Base-by-base conservation (phyloP, 2,888 invertebrate species). In the Barypeithes pellucidus region DNA sequence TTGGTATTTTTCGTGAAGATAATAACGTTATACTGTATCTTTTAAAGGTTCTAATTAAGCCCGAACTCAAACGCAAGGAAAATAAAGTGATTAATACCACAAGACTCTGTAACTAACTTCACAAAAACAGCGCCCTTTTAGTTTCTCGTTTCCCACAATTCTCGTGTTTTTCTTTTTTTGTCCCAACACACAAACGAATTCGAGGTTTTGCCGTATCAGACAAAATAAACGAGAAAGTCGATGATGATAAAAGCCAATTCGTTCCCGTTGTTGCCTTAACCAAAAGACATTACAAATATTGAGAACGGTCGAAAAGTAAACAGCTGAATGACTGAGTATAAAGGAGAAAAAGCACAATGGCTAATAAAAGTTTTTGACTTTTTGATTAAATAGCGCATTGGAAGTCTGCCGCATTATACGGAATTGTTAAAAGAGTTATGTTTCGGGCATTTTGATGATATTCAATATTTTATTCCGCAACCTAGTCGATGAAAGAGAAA, bases 241-340 rank as follows among this genome's bases (percentile, higher is more conserved):
- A 50, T 61, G 67, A 68, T 54, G 33, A 47, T 52, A 47, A 66
- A 75, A 71, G 61, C 71, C 67, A 59, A 71, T 72, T 67, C 67
- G 65, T 72, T 72, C 36, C 62, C 57, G 67, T 67, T 65, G 62
- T 63, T 75, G 67, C 60, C 62, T 70, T 65, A 50, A 70, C 70
- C 47, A 72, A 71, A 57, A 62, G 63, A 63, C 68, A 71, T 75
- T 72, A 68, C 65, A 67, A 75, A 72, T 75, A 75, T 75, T 72
- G 59, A 61, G 67, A 75, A 67, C 61, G 60, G 54, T 62, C 61
- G 43, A 67, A 47, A 69, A 71, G 50, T 60, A 65, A 70, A 71
- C 63, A 71, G 59, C 47, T 52, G 60, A 63, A 62, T 68, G 73
- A 68, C 59, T 63, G 61, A 63, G 57, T 61, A 70, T 63, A 70